These are phyloP conservation scores for Heteropelma amictum DNA, from an alignment of 2,888 invertebrate genomes.

Conservation along the genomic window DNA sequence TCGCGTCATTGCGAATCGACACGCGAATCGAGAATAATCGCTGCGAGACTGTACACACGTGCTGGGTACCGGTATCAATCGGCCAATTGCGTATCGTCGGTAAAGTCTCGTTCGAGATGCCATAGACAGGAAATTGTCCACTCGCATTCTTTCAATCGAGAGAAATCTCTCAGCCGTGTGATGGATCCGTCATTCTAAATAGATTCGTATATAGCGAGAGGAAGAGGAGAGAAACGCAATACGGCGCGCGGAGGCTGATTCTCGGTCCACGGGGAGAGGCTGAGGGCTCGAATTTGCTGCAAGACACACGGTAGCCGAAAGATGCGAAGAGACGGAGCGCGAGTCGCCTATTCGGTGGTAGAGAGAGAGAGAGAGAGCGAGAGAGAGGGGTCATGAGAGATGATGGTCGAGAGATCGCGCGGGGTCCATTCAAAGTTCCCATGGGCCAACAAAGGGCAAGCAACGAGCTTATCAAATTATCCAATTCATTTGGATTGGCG, in stretches of 20 bases:
- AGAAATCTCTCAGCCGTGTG: no score
- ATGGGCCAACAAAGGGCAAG: constrained; percentile 78
- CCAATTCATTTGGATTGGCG: constrained; percentile 78
- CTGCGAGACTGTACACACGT: no score
- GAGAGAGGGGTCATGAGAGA: constrained; percentile 63
- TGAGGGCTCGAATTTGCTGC: constrained; percentile 15
- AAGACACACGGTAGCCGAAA: neutral
- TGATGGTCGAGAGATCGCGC: constrained; percentile 70
- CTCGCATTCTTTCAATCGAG: no score
- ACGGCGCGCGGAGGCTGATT: constrained; percentile 12
- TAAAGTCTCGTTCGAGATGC: no score
- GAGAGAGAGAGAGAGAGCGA: constrained; percentile 18
- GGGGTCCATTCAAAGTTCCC: constrained; percentile 76
- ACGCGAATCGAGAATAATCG: no score
- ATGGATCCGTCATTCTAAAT: no score
- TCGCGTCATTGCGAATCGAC: no score
- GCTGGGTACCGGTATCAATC: no score
- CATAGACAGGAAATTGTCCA: no score
- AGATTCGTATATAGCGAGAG: neutral
- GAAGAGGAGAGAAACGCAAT: no score
- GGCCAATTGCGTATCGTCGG: no score
- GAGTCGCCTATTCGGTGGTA: no score
- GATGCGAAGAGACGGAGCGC: constrained; percentile 1
- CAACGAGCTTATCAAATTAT: constrained; percentile 78
- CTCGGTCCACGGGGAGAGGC: constrained; percentile 6